Base-by-base conservation (phyloP, 2,113 vertebrate genomes). In the Gobiocypris rarus region DNA sequence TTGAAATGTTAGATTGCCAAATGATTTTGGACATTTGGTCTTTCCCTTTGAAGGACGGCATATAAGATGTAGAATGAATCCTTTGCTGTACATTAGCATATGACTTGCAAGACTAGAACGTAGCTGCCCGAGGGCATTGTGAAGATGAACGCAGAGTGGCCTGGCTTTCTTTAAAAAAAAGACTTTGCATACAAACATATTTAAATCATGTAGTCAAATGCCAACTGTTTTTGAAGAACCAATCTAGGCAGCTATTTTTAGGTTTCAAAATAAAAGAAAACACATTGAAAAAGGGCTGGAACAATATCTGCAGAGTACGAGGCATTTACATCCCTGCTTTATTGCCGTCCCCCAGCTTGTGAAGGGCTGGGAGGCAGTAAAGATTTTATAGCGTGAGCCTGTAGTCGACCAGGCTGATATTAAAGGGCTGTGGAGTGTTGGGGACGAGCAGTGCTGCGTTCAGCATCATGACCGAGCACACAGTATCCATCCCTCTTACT, bases 301-400 rank as follows among this genome's bases (percentile, higher is more conserved):
- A 59, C 9, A 38, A 34, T 65, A 54, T 34, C 14, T 43, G 87
- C 83, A 34, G 83, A 85, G 89, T 14, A 83, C 75, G 83, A 67
- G 83, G 26, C 87, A 67, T 91, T 93, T 92, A 91, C 88, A 88
- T 85, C 79, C 86, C 61, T 89, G 89, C 92, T 75, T 89, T 90
- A 91, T 86, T 85, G 89, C 89, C 81, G 82, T 87, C 78, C 83
- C 71, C 87, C 85, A 81, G 26, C 79, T 71, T 82, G 63, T 87
- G 87, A 89, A 90, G 90, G 87, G 86, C 83, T 56, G 79, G 58
- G 83, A 75, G 69, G 86, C 67, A 26, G 76, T 89, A 89, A 91
- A 80, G 75, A 38, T 86, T 90, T 91, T 67, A 86, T 81, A 79
- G 86, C 84, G 43, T 8, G 34, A 73, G 88, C 38, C 76, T 83